phyloP scores from a whole-genome alignment of 2,113 vertebrate species.

The Halichoeres trimaculatus region DNA sequence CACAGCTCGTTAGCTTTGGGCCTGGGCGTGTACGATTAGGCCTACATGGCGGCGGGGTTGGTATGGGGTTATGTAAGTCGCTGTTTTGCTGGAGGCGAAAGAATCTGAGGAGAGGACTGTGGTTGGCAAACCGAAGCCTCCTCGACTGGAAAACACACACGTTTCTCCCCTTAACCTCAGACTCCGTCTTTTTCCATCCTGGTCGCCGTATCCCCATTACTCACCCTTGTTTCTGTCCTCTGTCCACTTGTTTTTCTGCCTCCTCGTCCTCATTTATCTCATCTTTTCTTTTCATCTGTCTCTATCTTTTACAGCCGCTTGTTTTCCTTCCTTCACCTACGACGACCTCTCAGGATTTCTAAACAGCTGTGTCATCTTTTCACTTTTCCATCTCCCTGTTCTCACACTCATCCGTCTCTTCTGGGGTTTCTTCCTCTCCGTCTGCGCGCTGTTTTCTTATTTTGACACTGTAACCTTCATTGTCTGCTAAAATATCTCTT shows the following conservation, averaged over 20 bases:
- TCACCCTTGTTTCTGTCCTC: slow-evolving; percentile 29
- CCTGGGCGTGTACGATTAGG: slow-evolving; percentile 30
- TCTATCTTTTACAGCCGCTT: slow-evolving; percentile 40
- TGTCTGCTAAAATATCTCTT: slow-evolving; percentile 32
- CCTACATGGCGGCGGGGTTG: slow-evolving; percentile 35
- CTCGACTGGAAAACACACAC: slow-evolving; percentile 58
- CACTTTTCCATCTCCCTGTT: slow-evolving; percentile 70
- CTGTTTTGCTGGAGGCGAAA: slow-evolving; percentile 51
- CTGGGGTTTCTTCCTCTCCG: slow-evolving; percentile 64
- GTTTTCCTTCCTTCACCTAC: slow-evolving; percentile 74
- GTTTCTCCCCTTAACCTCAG: slow-evolving; percentile 22
- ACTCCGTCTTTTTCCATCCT: slow-evolving; percentile 38
- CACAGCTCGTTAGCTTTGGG: slow-evolving; percentile 19
- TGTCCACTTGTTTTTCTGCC: slow-evolving; percentile 33
- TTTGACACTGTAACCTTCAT: slow-evolving; percentile 20
- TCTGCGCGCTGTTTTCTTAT: slow-evolving; percentile 42
- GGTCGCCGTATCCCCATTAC: slow-evolving; percentile 9
- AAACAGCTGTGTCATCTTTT: slow-evolving; percentile 68
- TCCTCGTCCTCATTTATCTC: slow-evolving; percentile 3
- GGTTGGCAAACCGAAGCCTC: slow-evolving; percentile 67
- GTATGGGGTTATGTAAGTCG: slow-evolving; percentile 59
- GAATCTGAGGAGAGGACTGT: slow-evolving; percentile 62
- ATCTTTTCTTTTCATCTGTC: slow-evolving; percentile 34
- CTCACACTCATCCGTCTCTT: slow-evolving; percentile 54
- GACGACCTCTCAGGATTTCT: slow-evolving; percentile 52